A percentile compares a stretch with the other conserved stretches of the same genome.
phyloP scores from a whole-genome alignment of 2,113 vertebrate genomes.

The Anarrhichthys ocellatus region DNA sequence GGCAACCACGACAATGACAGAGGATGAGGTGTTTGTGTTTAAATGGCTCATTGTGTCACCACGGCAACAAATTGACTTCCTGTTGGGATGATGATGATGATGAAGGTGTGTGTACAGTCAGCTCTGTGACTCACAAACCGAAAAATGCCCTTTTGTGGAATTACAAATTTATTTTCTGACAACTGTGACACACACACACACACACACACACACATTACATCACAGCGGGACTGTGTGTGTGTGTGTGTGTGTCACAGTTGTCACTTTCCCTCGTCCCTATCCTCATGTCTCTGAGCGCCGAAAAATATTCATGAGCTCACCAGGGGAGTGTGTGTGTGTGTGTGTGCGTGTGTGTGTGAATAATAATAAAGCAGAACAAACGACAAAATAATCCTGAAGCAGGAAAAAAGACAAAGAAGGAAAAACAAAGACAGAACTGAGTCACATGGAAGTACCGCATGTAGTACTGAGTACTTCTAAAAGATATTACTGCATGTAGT shows the following conservation, averaged over 20 bases:
- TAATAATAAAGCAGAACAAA: slow-evolving; percentile 35
- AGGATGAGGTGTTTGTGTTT: too few species aligned
- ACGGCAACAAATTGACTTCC: slow-evolving; percentile 61
- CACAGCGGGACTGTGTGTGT: neutral
- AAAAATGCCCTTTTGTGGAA: slow-evolving; percentile 3
- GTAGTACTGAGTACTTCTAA: neutral
- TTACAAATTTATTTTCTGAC: slow-evolving; percentile 22
- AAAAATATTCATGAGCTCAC: slow-evolving; percentile 62
- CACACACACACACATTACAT: neutral
- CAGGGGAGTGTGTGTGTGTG: slow-evolving; percentile 26
- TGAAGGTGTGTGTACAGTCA: slow-evolving; percentile 38
- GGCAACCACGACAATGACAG: neutral
- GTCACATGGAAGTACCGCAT: neutral
- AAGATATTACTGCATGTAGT: neutral
- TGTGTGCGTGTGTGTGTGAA: slow-evolving; percentile 32
- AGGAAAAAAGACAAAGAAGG: slow-evolving; percentile 35
- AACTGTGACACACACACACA: slow-evolving; percentile 16
- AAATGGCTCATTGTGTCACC: too few species aligned
- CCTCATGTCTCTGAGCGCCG: slow-evolving; percentile 6
- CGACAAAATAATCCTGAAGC: slow-evolving; percentile 47
- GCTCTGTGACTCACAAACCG: slow-evolving; percentile 15
- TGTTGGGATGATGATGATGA: neutral
- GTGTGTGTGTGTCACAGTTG: slow-evolving; percentile 38
- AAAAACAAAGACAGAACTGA: neutral
- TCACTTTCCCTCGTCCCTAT: slow-evolving; percentile 31